Base-by-base conservation (phyloP, 2,797 vertebrate genomes). In the Tragopan temminckii region DNA sequence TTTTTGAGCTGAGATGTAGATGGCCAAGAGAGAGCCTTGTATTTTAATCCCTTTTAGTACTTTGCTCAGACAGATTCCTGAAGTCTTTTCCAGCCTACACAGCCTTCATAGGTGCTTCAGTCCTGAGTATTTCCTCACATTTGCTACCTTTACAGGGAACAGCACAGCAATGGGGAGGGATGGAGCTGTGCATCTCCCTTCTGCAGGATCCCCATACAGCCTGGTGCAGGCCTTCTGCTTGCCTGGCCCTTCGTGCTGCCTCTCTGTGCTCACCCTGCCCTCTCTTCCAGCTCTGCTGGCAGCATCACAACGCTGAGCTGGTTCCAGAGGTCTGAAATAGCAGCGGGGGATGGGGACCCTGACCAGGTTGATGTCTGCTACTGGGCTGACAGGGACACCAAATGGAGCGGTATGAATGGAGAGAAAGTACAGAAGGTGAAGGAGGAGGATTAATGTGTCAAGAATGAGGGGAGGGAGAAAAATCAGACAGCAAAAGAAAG, bases 161-260 rank as follows among this genome's bases (percentile, higher is more conserved):
- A 33, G 43, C 16, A 3, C 10, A 29, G 38, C 9, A 66, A 58
- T 48, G 2, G 4, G 2, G 3, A 62, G 2, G 19, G 69, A 58
- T 24, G 74, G 42, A 72, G 33, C 53, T 2, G 5, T 1, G 2
- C 3, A 0, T 78, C 62, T 40, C 21, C 50, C 53, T 50, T 38
- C 7, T 20, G 33, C 11, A 0, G 0, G 1, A 74, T n/a, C 0
- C 0, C 50, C 3, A 0, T 1, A 16, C 59, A 52, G 35, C 58
- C 52, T 50, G 5, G 1, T 57, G 35, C 64, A 23, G 72, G 50
- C 35, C 20, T 29, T 13, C n/a, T 53, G 29, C 48, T 68, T 3
- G 1, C 70, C 8, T 11, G 5, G 48, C 52, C 63, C 67, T 76
- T 33, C 43, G 70, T 62, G 64, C 63, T 45, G 31, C 80, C 38